phyloP scores from a whole-genome alignment of 1,140 invertebrate species.

The Formica selysi region DNA sequence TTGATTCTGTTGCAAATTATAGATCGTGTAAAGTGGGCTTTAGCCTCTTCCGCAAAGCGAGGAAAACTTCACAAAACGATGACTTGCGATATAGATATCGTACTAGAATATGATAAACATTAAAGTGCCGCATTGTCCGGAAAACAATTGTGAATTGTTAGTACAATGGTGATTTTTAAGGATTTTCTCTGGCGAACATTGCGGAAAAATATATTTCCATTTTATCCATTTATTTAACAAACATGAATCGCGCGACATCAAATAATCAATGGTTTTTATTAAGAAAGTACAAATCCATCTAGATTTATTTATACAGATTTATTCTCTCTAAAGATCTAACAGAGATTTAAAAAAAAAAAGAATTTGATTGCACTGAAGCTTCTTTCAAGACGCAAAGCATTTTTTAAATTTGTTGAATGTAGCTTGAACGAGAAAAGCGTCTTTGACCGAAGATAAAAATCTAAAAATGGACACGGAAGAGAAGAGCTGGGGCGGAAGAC shows the following conservation, averaged over 20 bases:
- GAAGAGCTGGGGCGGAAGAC: constrained; percentile 12
- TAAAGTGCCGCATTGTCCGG: neutral
- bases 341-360: neutral
- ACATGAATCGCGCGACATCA: neutral
- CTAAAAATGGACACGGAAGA: constrained; percentile 23
- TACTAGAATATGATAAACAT: neutral
- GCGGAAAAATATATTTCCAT: neutral
- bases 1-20: too few relatives aligned
- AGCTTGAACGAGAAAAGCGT: neutral
- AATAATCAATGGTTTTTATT: neutral
- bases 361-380: neutral
- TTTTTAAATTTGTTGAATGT: neutral
- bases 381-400: neutral
- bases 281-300: neutral
- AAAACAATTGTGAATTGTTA: neutral
- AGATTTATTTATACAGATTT: neutral
- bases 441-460: constrained; percentile 2
- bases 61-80: constrained; percentile 3
- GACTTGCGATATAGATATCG: neutral
- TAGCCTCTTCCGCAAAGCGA: too few relatives aligned
- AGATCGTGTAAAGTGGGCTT: too few relatives aligned
- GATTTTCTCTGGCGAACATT: neutral
- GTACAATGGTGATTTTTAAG: neutral
- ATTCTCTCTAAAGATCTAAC: neutral
- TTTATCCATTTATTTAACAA: neutral